phyloP scores from a whole-genome alignment of 2,888 invertebrate genomes.

The Geophilus truncorum region DNA sequence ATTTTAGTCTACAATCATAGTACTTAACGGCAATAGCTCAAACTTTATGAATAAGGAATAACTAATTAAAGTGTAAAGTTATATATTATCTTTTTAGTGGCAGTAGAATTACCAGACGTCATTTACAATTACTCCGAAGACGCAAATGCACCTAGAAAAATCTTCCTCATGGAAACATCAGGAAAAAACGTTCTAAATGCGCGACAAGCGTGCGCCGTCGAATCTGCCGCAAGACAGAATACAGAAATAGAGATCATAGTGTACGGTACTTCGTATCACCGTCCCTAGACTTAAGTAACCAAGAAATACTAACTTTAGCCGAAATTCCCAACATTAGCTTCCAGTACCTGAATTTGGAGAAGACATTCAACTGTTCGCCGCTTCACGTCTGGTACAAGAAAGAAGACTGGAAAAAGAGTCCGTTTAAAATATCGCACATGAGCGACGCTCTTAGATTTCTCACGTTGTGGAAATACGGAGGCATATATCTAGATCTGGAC shows the following conservation, averaged over 20 bases:
- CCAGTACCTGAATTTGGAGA: constrained; percentile 53
- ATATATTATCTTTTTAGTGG: too few species aligned
- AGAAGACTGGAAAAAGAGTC: constrained; percentile 51
- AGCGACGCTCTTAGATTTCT: constrained; percentile 62
- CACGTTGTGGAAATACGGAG: constrained; percentile 69
- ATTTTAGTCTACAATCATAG: too few species aligned
- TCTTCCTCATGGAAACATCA: constrained; percentile 30
- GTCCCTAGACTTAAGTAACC: background rate
- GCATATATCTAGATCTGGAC: constrained; percentile 71
- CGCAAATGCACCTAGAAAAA: background rate
- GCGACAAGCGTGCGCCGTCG: constrained; percentile 29
- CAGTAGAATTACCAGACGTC: too few species aligned
- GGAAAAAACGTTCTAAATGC: constrained; percentile 3
- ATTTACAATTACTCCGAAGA: too few species aligned
- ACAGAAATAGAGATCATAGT: background rate
- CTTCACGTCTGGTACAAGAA: constrained; percentile 56
- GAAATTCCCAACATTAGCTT: constrained; percentile 52
- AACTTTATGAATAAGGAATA: too few species aligned
- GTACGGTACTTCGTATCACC: background rate
- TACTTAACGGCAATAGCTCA: too few species aligned
- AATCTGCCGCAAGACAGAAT: constrained; percentile 25
- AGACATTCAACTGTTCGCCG: constrained; percentile 57
- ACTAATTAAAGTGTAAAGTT: too few species aligned
- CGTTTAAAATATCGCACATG: constrained; percentile 54
- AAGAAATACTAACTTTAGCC: background rate